A percentile compares a stretch with the other conserved stretches of the same genome.
Evolutionary conservation across 2,888 invertebrate species (phyloP).

Genomic region (Acanthosepion pharaonis): DNA sequence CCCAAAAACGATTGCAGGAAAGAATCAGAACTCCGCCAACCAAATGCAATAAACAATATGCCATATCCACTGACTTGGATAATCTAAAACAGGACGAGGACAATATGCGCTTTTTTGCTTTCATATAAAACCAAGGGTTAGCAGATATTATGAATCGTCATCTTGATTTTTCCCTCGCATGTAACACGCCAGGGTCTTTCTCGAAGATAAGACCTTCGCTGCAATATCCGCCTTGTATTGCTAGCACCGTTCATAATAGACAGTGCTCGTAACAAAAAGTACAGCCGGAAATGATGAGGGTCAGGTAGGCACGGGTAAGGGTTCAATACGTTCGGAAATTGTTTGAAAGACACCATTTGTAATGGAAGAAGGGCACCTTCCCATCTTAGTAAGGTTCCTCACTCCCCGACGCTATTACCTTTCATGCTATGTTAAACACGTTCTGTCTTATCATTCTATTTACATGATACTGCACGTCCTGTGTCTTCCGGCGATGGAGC

Average conservation of each 20-base stretch:
- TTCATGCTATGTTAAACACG: neutral
- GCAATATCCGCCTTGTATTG: neutral
- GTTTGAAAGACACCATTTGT: neutral
- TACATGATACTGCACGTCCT: neutral
- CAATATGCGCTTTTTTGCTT: neutral
- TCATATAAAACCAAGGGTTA: neutral
- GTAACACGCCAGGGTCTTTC: slow-evolving; percentile 17
- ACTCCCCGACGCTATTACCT: neutral
- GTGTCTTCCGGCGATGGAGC: neutral
- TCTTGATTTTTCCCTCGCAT: neutral
- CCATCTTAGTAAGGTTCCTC: neutral
- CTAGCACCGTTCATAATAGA: neutral
- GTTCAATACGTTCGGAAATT: neutral
- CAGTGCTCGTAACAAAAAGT: neutral
- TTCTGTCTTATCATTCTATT: neutral
- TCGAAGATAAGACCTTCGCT: neutral
- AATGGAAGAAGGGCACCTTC: neutral
- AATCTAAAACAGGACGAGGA: neutral
- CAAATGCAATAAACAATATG: slow-evolving; percentile 33
- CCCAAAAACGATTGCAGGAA: neutral
- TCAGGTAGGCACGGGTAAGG: neutral
- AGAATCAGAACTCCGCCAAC: neutral
- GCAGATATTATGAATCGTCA: neutral
- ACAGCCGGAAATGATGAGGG: neutral
- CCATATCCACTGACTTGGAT: neutral